Conservation (phyloP, 23 tunicate species). For the Styela plicata region DNA sequence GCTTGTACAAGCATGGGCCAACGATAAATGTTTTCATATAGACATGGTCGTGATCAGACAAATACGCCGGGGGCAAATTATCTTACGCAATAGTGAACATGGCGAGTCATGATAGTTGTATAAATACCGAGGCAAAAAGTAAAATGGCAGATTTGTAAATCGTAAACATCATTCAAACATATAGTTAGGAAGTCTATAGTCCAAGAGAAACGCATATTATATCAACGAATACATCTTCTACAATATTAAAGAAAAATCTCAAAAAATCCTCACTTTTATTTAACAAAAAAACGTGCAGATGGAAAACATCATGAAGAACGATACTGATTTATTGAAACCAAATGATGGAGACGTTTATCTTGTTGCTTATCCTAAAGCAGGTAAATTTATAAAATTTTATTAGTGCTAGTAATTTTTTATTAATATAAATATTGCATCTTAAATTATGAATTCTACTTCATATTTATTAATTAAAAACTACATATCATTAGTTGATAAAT, state of each 20-base stretch:
- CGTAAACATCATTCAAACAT: background rate
- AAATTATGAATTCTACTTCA: no score
- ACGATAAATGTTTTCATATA: background rate
- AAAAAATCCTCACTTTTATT: no score
- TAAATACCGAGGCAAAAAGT: background rate
- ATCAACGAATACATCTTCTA: no score
- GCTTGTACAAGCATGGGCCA: no score
- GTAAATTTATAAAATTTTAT: slow-evolving; percentile 13
- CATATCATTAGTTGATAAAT: no score
- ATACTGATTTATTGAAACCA: slow-evolving; percentile 16
- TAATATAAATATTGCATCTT: no score
- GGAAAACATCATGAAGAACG: slow-evolving; percentile 11
- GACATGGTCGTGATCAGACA: background rate
- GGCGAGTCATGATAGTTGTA: background rate
- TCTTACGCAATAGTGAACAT: background rate
- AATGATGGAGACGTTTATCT: slow-evolving; percentile 27
- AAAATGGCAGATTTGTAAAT: background rate
- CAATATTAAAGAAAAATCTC: no score
- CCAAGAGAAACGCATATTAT: no score
- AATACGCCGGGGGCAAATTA: background rate
- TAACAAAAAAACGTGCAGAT: background rate
- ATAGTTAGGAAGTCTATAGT: background rate
- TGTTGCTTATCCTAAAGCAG: slow-evolving; percentile 31
- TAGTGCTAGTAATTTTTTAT: no score
- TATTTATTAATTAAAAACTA: no score